Evolutionary conservation across 2,888 invertebrate species (phyloP), one percentile per base, ranked within the genome.

Genomic region (Augochlorella aurata): DNA sequence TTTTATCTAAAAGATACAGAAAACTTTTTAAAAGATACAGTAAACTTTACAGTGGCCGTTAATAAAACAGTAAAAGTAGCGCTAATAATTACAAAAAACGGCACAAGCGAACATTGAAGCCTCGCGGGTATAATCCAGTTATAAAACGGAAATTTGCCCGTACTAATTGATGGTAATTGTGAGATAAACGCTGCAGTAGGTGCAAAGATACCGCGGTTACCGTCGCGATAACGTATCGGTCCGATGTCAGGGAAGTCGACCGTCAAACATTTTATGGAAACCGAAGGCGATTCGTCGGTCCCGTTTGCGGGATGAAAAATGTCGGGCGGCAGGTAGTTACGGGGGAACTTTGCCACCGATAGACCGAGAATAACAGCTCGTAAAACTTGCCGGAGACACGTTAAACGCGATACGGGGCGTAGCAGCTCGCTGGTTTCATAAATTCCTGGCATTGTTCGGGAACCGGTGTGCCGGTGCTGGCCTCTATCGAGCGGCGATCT

Each of bases 401-500:
- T 74, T 77, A 16, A 77, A 29, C 52, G 75, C 47, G 54, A 74
- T 47, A 54, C 54, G 38, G 38, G 5, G 38, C 38, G 4, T 8
- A 38, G 47, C 45, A n/a, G 49, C 21, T 44, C 71, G 24, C 54
- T 45, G 52, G 74, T 66, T 74, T 74, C 74, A 77, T 77, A 77
- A 77, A 77, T 66, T 74, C 65, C 73, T 65, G 73, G 50, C 63
- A 65, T 73, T 73, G 73, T 73, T 65, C 73, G 73, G 8, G 14
- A 14, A 10, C 47, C 50, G 50, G 50, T 50, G 50, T 50, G 14
- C n/a, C 18, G 54, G 54, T 21, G 44, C 38, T 44, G 65, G 47
- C 58, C 18, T 58, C 54, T 24, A 45, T 74, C 68, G 44, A 18
- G 14, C 38, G 63, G 21, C 65, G 50, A 75, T 69, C 63, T 52